Base-by-base conservation (phyloP, 2,888 invertebrate genomes). In the Dolichopus griseipennis region DNA sequence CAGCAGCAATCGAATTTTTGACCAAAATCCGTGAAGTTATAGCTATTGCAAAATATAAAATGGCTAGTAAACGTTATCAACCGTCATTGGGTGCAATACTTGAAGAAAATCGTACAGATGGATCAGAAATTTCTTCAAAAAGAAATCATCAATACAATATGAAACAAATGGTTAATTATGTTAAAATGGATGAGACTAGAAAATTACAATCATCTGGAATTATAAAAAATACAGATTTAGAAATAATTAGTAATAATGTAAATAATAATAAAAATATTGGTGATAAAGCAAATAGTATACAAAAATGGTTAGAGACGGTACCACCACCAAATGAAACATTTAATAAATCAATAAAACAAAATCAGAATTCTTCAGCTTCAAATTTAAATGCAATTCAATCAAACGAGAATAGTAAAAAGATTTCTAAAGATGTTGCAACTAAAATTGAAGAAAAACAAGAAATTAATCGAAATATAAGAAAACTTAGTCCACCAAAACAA, bases 11-110 rank as follows among this genome's bases (percentile, higher is more conserved):
- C 73, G 95, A 95, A 80, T 95, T 95, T 78, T 84, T 95, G 66
- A 86, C 88, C 1, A 93, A 93, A 84, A 93, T 95, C 71, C 87
- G 95, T 71, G 93, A 94, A 84, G 94, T 95, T 8, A 94, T 95
- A 74, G 85, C 92, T 63, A 89, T 94, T 66, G 95, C 95, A 9
- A 93, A 93, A 77, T 90, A 91, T 75, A 93, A 93, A 83, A 93
- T 94, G 90, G 86, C 88, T 62, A 83, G 89, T 0, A 93, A 93
- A 80, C 85, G 89, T 69, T 94, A 91, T 76, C 85, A 89, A 69
- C 94, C 94, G 1, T 88, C 89, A 66, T 82, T 94, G 7, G 85
- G 88, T 67, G 87, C 89, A 75, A 94, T 94, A 75, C 91, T 92
- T 0, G 94, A 94, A 83, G 93, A 93, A 81, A 84, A 66, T 78